Evolutionary conservation across 1,140 invertebrate species (phyloP), one percentile per base, ranked within the genome.

Genomic region (Drosophila trapezifrons): DNA sequence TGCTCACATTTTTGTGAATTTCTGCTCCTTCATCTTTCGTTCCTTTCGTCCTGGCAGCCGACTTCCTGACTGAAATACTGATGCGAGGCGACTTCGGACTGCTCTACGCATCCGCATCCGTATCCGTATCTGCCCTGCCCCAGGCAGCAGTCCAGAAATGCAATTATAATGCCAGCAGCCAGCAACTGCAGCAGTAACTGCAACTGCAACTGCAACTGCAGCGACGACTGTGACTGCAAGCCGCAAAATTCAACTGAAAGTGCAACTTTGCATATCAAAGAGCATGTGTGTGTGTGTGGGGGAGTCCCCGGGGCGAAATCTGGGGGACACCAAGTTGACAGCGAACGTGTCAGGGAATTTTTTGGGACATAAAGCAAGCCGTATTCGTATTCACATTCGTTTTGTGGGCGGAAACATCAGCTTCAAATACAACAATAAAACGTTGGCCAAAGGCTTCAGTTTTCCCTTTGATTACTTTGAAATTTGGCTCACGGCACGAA

Each of bases 71-170:
- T 27, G 51, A 35, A 40, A 51, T 47, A 12, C 64, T 17, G 37
- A 59, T 71, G 66, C 42, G 12, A 65, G 20, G 29, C 40, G 63
- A 66, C 56, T 59, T 22, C 15, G 29, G 27, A 54, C 35, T 58
- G 27, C 27, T 49, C 37, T 38, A 9, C 7, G 37, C 42, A 10
- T 63, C 51, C n/a, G 25, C 62, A 17, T 49, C 29, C 13, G 35
- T 35, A 15, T 38, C 35, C 47, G 43, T n/a, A n/a, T n/a, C n/a
- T n/a, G n/a, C n/a, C 7, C 18, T 29, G 27, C 52, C 54, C 37
- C 27, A 46, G 58, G 59, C 51, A 27, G 37, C 37, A 45, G 72
- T 55, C 66, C 76, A 84, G 76, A 84, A 84, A 84, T 77, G 80
- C 80, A 83, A 83, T 83, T 84, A 72, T 76, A 72, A 52, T 72